Base-by-base conservation (phyloP, 1,140 invertebrate genomes). In the Aphelenchoides besseyi region DNA sequence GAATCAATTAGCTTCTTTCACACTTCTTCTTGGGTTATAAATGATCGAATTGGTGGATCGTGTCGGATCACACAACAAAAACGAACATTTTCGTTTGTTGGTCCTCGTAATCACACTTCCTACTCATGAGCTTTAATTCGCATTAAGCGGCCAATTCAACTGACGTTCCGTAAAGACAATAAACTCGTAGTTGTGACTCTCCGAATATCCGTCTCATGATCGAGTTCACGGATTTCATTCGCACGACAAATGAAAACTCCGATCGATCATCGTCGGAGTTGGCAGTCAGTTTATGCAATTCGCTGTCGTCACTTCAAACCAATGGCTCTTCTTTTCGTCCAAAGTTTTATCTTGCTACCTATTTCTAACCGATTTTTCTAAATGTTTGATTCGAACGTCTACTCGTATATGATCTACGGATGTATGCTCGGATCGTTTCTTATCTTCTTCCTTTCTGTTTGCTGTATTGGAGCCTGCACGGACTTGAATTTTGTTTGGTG, bases 361-460 rank as follows among this genome's bases (percentile, higher is more conserved):
- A 67, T 18, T 67, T 0, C 2, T n/a, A 67, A 3, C 26, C 29
- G 1, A 29, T 8, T 23, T 30, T 8, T 69, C 26, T n/a, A 29
- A 36, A 67, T 71, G 70, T 75, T 79, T 62, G 78, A 79, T 59
- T 79, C 78, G 12, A 77, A 59, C n/a, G 30, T 79, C 36, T 81
- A 77, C 23, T 59, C 18, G 5, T 59, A 18, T 23, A 59, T 59
- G 5, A 8, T 59, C 5, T 59, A 18, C 18, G 55, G 5, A 5
- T 28, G 26, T 16, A 48, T 82, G 32, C 69, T 82, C 41, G 80
- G 81, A 26, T 74, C 74, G 9, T 82, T 82, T 54, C 57, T 82
- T 30, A 69, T 75, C n/a, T 82, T 82, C 74, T 74, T 82, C 64
- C 35, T 76, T 37, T 82, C 81, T 59, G 80, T 82, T 26, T 62